Evolutionary conservation across 2,797 vertebrate genomes (phyloP), one percentile per base, ranked within the genome.

Genomic region (Tangara arthus): DNA sequence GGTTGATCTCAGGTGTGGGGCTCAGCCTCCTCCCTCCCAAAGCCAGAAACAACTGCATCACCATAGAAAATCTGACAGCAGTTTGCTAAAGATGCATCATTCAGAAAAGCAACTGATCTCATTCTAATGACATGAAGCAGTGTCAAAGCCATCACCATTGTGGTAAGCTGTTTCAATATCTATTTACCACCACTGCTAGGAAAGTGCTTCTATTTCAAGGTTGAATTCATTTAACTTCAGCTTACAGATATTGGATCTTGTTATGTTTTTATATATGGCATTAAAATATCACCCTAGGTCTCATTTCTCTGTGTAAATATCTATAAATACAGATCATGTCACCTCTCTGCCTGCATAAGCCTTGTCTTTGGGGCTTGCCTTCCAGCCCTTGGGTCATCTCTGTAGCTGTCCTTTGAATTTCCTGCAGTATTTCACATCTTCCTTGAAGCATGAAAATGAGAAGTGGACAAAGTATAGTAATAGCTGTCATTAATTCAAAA

Each of bases 401-500:
- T 84, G 63, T 72, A 84, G 52, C 59, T 87, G 70, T 94, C 61
- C 44, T 95, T 87, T 84, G 77, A 91, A 87, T 90, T 90, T 65
- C 80, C 82, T 90, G 83, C 80, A 92, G 88, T 94, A 95, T 90
- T 95, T 96, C 94, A 95, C 22, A 46, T 92, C 80, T 95, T 96
- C 82, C 86, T 89, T 73, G 92, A 93, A 93, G 95, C 95, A 95
- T 92, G 86, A 96, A 96, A 94, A 93, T 93, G 80, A 95, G 82
- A 95, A 93, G 77, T 94, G 86, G 94, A 93, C 94, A 72, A 94
- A 86, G 90, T 63, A 76, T 66, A 7, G 1, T 94, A 95, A 94
- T 84, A 90, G 88, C 73, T 64, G 77, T 63, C 93, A 82, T 95
- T 95, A 95, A 95, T 94, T 92, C 92, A 95, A 95, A 96, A 94